phyloP scores from a whole-genome alignment of 2,797 vertebrate genomes.

The Gadopsis bispinosus region DNA sequence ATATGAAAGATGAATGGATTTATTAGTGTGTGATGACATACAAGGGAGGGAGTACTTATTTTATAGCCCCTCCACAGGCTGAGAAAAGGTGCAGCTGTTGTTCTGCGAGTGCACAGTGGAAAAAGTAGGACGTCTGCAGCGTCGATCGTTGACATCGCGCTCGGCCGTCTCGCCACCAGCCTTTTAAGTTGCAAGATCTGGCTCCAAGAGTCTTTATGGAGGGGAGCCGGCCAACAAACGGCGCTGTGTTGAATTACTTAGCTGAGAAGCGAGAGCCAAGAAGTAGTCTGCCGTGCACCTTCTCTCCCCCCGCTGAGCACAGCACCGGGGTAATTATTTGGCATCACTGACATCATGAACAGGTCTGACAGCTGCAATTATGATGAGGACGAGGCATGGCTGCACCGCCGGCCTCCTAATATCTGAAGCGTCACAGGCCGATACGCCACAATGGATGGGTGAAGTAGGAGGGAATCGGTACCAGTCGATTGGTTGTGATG shows the following conservation, averaged over 20 bases:
- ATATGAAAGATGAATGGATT: constrained; percentile 9
- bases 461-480: background rate
- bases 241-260: constrained; percentile 34
- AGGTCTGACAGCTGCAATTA: constrained; percentile 71
- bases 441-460: constrained; percentile 15
- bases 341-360: constrained; percentile 46
- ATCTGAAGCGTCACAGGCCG: constrained; percentile 32
- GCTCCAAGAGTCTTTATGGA: constrained; percentile 28
- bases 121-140: constrained; percentile 16
- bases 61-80: constrained; percentile 9
- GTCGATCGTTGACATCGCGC: background rate
- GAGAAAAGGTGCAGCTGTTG: constrained; percentile 16
- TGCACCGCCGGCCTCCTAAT: constrained; percentile 40
- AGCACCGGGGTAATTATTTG: constrained; percentile 60
- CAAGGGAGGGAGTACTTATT: background rate
- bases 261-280: constrained; percentile 29
- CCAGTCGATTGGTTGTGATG: constrained; percentile 1
- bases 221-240: constrained; percentile 36
- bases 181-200: constrained; percentile 12
- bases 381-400: constrained; percentile 46
- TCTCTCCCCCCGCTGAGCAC: constrained; percentile 21
- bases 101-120: background rate
- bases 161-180: constrained; percentile 5
- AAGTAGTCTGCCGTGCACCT: background rate
- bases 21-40: constrained; percentile 13